phyloP scores from a whole-genome alignment of 2,113 vertebrate genomes.

The Bubo blakistoni region DNA sequence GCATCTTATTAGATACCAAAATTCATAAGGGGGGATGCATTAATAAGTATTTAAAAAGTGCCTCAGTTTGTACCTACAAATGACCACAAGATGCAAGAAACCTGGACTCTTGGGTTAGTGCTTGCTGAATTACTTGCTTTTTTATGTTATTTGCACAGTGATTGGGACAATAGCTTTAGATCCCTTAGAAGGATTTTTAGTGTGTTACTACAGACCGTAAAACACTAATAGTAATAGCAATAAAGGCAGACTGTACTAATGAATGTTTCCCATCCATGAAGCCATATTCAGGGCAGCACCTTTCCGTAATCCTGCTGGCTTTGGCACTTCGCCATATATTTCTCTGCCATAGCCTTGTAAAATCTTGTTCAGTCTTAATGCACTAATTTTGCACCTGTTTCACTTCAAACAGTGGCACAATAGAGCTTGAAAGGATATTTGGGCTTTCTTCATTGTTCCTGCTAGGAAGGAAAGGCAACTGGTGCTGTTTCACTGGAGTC shows the following conservation, averaged over 20 bases:
- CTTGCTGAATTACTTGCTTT: neutral
- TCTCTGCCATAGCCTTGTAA: neutral
- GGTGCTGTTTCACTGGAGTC: neutral
- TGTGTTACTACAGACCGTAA: neutral
- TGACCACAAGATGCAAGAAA: neutral
- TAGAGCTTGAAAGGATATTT: neutral
- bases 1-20: neutral
- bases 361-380: neutral
- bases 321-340: neutral
- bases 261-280: neutral
- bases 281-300: neutral
- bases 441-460: neutral
- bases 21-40: neutral
- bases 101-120: neutral
- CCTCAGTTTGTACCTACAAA: neutral
- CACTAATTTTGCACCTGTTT: neutral
- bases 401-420: neutral
- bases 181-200: neutral
- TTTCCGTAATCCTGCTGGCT: neutral
- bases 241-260: neutral
- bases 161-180: neutral
- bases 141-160: neutral
- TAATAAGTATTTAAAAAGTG: neutral
- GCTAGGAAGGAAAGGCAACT: neutral
- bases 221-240: neutral